A percentile compares a stretch with the other conserved stretches of the same genome.
Conservation (phyloP, 2,113 vertebrate species). For the Rhinoderma darwinii region DNA sequence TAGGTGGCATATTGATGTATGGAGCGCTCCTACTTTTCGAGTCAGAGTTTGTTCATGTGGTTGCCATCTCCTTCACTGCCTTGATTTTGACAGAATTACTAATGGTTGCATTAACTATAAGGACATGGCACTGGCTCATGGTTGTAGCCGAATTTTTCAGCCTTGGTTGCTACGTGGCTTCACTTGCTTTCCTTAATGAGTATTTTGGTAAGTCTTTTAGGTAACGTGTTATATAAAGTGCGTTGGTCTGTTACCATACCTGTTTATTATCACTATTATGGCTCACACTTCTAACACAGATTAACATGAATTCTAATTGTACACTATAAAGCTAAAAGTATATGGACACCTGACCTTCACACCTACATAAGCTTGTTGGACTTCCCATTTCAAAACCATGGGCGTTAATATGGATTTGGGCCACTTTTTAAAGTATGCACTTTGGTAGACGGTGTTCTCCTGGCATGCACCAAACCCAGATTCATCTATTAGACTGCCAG, state of each 20-base stretch:
- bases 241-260: too few species aligned
- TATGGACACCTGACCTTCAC: too few species aligned
- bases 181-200: constrained; percentile 94
- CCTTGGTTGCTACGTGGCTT: constrained; percentile 92
- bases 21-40: constrained; percentile 94
- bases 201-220: constrained; percentile 89
- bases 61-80: constrained; percentile 97
- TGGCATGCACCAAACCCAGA: too few species aligned
- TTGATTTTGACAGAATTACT: constrained; percentile 94
- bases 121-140: constrained; percentile 99
- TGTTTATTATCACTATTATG: neutral
- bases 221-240: neutral
- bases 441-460: too few species aligned
- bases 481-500: too few species aligned
- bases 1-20: constrained; percentile 96
- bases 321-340: too few species aligned
- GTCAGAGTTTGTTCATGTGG: constrained; percentile 95
- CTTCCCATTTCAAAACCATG: too few species aligned
- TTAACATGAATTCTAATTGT: too few species aligned
- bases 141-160: constrained; percentile 93
- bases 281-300: too few species aligned
- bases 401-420: too few species aligned
- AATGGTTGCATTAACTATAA: constrained; percentile 94
- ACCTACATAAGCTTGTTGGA: too few species aligned
- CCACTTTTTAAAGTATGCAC: too few species aligned